Percentiles rank a stretch among this genome's conserved stretches.
phyloP scores from a whole-genome alignment of 2,113 vertebrate genomes.

The Zosterops pallidus region DNA sequence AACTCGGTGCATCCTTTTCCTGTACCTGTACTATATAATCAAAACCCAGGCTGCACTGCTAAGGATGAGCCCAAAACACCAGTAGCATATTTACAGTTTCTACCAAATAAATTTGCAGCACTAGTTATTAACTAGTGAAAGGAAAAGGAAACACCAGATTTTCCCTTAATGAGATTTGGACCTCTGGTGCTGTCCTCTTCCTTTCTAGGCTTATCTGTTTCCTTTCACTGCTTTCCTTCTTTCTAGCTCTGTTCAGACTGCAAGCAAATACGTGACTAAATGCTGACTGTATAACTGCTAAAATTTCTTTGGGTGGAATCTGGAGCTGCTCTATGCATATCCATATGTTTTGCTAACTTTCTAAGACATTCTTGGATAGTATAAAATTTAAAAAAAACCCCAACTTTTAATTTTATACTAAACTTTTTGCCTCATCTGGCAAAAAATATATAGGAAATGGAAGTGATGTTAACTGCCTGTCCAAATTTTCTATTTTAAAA shows the following conservation, averaged over 20 bases:
- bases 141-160: not conserved
- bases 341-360: conserved; percentile 3
- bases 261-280: not conserved
- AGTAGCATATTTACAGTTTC: not conserved
- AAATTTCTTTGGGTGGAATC: not conserved
- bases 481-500: conserved; percentile 11
- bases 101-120: not conserved
- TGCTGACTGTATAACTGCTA: not conserved
- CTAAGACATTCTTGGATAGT: conserved; percentile 10
- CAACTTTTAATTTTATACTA: not conserved
- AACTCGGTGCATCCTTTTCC: not conserved
- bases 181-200: not conserved
- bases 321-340: not conserved
- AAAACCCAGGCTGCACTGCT: not conserved
- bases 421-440: conserved; percentile 6
- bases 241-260: not conserved
- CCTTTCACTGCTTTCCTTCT: not conserved
- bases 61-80: not conserved
- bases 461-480: not conserved
- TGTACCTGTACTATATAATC: not conserved
- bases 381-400: conserved; percentile 1
- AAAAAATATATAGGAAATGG: not conserved
- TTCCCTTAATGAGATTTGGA: not conserved
- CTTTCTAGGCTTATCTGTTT: not conserved
- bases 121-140: not conserved